These are phyloP conservation scores for Luscinia megarhynchos DNA, from an alignment of 2,797 vertebrate species.

Conservation along the genomic window DNA sequence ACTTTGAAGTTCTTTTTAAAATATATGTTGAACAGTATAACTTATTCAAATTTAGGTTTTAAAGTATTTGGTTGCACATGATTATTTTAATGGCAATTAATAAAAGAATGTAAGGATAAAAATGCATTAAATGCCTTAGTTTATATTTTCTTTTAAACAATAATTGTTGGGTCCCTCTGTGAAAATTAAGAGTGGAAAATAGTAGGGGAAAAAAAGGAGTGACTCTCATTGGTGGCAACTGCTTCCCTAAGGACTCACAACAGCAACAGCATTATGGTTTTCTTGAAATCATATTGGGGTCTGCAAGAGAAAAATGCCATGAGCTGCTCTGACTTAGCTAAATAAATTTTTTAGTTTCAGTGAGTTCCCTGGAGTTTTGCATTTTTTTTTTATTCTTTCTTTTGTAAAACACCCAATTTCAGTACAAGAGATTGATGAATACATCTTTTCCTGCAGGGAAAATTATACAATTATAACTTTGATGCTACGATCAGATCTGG, in stretches of 20 bases:
- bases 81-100: not conserved
- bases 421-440: not conserved
- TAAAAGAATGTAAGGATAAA: not conserved
- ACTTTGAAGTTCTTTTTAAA: not conserved
- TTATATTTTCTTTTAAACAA: not conserved
- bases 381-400: not conserved
- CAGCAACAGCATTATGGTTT: not conserved
- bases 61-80: not conserved
- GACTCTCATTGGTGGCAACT: rapidly evolving
- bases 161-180: not conserved
- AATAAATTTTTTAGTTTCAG: not conserved
- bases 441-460: not conserved
- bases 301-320: not conserved
- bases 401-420: not conserved
- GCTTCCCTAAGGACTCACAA: not conserved
- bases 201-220: not conserved
- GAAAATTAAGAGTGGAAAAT: not conserved
- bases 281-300: not conserved
- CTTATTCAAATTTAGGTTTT: not conserved
- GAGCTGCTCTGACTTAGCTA: not conserved
- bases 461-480: not conserved
- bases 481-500: constrained; percentile 18
- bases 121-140: not conserved
- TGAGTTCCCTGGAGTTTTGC: not conserved
- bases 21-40: not conserved